Conservation (phyloP, 2,797 vertebrate species). For the Lates japonicus region DNA sequence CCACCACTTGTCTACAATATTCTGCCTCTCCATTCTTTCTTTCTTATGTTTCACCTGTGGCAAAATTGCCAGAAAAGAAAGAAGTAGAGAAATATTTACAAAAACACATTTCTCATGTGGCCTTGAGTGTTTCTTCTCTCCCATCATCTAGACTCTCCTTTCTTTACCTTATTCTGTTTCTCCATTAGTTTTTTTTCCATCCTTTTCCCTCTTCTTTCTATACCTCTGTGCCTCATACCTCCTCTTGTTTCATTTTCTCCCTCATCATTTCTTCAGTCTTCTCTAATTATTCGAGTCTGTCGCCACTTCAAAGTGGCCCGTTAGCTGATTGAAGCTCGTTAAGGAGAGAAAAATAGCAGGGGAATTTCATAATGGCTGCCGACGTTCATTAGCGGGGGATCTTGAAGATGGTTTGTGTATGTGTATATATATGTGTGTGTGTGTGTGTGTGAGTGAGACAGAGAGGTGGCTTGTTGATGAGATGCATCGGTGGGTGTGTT, state of each 20-base stretch:
- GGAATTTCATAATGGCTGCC: slow-evolving; percentile 56
- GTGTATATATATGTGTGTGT: slow-evolving; percentile 8
- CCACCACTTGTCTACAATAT: background rate
- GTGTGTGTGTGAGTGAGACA: slow-evolving; percentile 1
- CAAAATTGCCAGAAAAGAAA: slow-evolving; percentile 1
- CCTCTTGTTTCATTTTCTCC: background rate
- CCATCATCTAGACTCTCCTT: background rate
- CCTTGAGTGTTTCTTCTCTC: background rate
- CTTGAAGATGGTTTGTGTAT: slow-evolving; percentile 14
- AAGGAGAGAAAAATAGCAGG: slow-evolving; percentile 47
- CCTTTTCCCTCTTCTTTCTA: background rate
- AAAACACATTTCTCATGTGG: background rate
- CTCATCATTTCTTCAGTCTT: slow-evolving; percentile 45
- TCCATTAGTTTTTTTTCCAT: background rate
- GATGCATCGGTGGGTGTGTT: slow-evolving; percentile 14
- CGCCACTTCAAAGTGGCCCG: slow-evolving; percentile 61
- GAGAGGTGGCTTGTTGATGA: slow-evolving; percentile 17
- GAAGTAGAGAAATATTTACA: slow-evolving; percentile 27
- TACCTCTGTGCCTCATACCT: background rate
- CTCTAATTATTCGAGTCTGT: slow-evolving; percentile 63
- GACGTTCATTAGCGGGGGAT: slow-evolving; percentile 47
- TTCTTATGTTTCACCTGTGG: slow-evolving; percentile 13
- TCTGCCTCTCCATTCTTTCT: background rate
- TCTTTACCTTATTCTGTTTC: background rate
- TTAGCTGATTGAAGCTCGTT: slow-evolving; percentile 71